Base-by-base conservation (phyloP, 2,888 invertebrate genomes). In the Agrotis segetum region DNA sequence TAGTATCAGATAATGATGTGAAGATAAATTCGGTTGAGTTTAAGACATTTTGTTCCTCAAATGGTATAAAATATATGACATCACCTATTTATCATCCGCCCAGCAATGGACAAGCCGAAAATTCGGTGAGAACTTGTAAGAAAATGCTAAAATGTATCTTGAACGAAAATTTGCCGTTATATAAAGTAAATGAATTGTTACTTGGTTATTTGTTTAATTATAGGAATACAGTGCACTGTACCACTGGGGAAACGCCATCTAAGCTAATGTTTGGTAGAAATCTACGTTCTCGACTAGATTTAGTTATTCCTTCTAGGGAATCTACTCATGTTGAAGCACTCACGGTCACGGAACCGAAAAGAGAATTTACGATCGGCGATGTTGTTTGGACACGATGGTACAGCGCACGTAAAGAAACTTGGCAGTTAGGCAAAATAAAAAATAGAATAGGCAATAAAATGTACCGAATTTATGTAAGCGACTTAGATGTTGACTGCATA, bases 21-120 rank as follows among this genome's bases (percentile, higher is more conserved):
- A 69, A 63, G n/a, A 69, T 69, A 19, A 62, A n/a, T 44, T 59
- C 63, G 5, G 19, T 1, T 2, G 67, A 67, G 47, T 67, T 67
- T 17, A n/a, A 49, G 16, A 16, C 17, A 1, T 61, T 61, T 55
- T 61, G 67, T 21, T 4, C 17, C 1, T 7, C 13, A 0, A 61
- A 61, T 44, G 67, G 69, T 14, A 56, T 68, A 7, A 21, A 62
- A n/a, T 56, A 68, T 7, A 17, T 68, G n/a, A 69, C 47, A 2
- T 34, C 59, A 3, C 69, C 69, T 6, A 47, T 69, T n/a, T 69
- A 63, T 16, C 67, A 67, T 14, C 49, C 47, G n/a, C 49, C 49
- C 49, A 49, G 49, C n/a, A 49, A 49, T 49, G 49, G 49, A 3
- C 56, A 63, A 59, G 66, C 66, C 11, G 58, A 66, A 56, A 58